These are phyloP conservation scores for Harpagifer antarcticus DNA, from an alignment of 2,797 vertebrate species.

Conservation along the genomic window DNA sequence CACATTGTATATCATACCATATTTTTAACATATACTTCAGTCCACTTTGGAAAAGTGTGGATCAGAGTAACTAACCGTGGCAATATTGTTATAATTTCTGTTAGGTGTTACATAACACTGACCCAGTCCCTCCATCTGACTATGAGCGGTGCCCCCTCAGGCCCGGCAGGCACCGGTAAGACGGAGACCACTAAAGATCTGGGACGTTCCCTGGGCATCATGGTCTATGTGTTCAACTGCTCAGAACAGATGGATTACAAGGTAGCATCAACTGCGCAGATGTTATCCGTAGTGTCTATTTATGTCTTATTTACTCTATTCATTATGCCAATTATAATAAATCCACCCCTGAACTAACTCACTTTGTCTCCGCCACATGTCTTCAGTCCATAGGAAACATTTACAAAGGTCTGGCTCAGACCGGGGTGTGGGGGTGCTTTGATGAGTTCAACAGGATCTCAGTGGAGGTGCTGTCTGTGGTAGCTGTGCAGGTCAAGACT, in stretches of 20 bases:
- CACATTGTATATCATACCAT: neutral
- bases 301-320: neutral
- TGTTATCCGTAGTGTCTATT: neutral
- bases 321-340: neutral
- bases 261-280: constrained; percentile 59
- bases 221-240: constrained; percentile 89
- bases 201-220: constrained; percentile 87
- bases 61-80: too few species aligned
- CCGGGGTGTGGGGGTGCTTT: constrained; percentile 83
- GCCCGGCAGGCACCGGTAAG: constrained; percentile 84
- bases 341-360: neutral
- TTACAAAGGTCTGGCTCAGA: constrained; percentile 88
- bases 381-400: constrained; percentile 84
- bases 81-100: constrained; percentile 7
- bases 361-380: constrained; percentile 9
- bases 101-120: constrained; percentile 87
- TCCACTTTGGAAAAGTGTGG: neutral
- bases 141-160: constrained; percentile 84
- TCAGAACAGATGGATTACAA: constrained; percentile 90
- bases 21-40: neutral
- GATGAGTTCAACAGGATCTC: constrained; percentile 87
- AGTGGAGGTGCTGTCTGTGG: constrained; percentile 85
- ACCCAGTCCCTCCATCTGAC: constrained; percentile 83
- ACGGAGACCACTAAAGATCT: constrained; percentile 87
- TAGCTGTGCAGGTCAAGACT: constrained; percentile 86